Base-by-base conservation (phyloP, 37 sponge, comb jelly and placozoan species). In the Lycopodina hypogea region DNA sequence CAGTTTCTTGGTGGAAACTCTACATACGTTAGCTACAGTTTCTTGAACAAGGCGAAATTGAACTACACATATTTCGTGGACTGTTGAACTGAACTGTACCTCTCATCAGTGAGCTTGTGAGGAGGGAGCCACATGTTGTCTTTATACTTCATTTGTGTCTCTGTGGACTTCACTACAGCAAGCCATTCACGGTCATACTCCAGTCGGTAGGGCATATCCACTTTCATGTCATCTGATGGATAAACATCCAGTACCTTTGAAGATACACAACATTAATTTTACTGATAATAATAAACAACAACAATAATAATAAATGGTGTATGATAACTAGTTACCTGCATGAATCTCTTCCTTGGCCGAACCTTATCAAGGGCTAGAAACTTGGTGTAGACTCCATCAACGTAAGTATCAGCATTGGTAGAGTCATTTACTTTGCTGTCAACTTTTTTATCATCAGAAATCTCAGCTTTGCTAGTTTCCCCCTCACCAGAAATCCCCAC, bases 361-460 rank as follows among this genome's bases (percentile, higher is more conserved):
- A 91, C 90, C 78, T 97, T 97, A 74, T 95, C 95, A 17, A 97
- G 91, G 17, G 98, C 95, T 9, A 97, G 83, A 75, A 97, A 97
- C 66, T 86, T 89, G 63, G 90, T 80, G 65, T 17, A 65, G 3
- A 23, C 28, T 29, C 41, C 50, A 45, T 63, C 39, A 12, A 9
- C 48, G 48, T 45, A 45, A 45, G 48, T 12, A 12, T 9, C 48
- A 45, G 9, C 48, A 45, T 9, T 45, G 48, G 4, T 9, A 45
- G 48, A 45, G 9, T 45, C 65, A 17, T 12, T 17, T 59, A 7
- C 60, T 59, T 26, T 26, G 3, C 12, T 3, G 4, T 59, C 60
- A 9, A 12, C 9, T 45, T 45, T 45, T 12, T 12, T 9, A 9
- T 12, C 48, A 12, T 4, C 9, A 9, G 48, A 45, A 9, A 9